phyloP scores from a whole-genome alignment of 2,113 vertebrate genomes.

The Oreotrochilus melanogaster region DNA sequence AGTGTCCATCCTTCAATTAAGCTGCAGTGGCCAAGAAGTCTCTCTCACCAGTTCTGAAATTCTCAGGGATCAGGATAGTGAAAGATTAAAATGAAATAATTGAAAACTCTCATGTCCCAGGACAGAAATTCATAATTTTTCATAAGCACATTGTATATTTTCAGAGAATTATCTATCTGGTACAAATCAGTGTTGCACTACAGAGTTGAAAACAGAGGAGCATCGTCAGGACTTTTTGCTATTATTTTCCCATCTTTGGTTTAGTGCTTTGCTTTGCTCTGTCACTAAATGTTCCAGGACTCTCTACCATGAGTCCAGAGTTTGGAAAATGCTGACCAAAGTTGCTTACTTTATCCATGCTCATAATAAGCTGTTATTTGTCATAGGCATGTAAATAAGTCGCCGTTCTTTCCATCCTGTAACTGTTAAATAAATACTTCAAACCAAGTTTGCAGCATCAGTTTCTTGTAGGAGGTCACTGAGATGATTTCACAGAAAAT shows the following conservation, averaged over 20 bases:
- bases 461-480: neutral
- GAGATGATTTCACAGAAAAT: slow-evolving; percentile 31
- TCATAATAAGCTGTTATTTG: slow-evolving; percentile 9
- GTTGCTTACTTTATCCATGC: neutral
- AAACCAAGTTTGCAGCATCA: neutral
- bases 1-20: neutral
- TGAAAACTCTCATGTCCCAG: neutral
- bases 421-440: neutral
- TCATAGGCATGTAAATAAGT: neutral
- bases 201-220: neutral
- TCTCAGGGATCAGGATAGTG: neutral
- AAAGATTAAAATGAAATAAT: neutral
- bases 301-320: neutral
- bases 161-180: neutral
- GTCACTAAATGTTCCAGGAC: slow-evolving; percentile 13
- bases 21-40: neutral
- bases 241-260: slow-evolving; percentile 26
- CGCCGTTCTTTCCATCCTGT: neutral
- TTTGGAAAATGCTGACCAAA: neutral
- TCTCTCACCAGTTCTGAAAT: neutral
- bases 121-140: neutral
- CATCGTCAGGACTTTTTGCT: neutral
- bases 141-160: neutral
- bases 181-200: neutral
- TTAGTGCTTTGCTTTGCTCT: slow-evolving; percentile 21